Percentiles rank a stretch among this genome's conserved stretches.
Evolutionary conservation across 2,113 vertebrate genomes (phyloP).

Genomic region (Notarius quadriscutis): DNA sequence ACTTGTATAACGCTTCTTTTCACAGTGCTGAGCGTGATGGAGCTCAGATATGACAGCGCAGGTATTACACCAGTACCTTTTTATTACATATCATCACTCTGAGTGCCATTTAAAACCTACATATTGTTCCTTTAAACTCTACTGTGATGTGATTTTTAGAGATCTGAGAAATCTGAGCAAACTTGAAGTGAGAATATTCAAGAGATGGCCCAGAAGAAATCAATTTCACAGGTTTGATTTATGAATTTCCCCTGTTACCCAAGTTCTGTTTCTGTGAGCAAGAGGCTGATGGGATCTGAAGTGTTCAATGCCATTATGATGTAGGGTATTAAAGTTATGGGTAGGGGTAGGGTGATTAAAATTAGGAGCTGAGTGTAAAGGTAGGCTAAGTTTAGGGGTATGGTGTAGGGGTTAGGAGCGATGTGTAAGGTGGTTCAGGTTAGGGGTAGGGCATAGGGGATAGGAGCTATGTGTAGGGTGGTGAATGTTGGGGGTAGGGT

Average conservation of each 20-base stretch:
- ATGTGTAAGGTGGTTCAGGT: not conserved
- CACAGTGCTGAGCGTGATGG: not conserved
- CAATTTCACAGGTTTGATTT: not conserved
- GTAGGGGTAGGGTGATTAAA: not conserved
- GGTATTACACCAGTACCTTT: not conserved
- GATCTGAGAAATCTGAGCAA: not conserved
- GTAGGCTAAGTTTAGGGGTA: not conserved
- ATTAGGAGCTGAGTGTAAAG: not conserved
- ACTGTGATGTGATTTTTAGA: not conserved
- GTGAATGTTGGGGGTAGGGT: not conserved
- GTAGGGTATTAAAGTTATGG: not conserved
- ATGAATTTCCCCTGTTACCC: not conserved
- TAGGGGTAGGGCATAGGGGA: not conserved
- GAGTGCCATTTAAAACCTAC: not conserved
- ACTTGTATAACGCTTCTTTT: not conserved
- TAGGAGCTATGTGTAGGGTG: not conserved
- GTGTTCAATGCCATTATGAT: not conserved
- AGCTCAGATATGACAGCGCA: constrained; percentile 18
- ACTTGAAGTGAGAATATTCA: not conserved
- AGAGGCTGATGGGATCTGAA: not conserved
- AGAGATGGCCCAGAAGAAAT: not conserved
- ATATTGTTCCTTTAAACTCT: not conserved
- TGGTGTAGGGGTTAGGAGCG: not conserved
- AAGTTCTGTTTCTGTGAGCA: not conserved
- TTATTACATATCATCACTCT: not conserved